Evolutionary conservation across 2,113 vertebrate genomes (phyloP), one percentile per base, ranked within the genome.

Genomic region (Pleuronectes platessa): DNA sequence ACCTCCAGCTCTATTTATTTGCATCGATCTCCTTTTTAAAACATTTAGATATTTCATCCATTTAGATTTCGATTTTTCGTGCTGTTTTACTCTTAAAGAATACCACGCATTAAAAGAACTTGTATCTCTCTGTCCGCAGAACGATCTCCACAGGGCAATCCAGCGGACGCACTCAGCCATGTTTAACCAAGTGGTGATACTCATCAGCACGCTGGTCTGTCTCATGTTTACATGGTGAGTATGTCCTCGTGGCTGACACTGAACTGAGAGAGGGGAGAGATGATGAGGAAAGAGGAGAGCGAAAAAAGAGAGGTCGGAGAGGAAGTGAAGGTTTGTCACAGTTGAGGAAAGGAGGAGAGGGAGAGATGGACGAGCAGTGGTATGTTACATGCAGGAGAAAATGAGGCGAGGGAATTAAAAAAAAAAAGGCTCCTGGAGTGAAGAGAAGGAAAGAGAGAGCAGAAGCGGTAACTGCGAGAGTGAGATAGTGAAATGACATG

Each of bases 161-260:
- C 95, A 96, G 93, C 88, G 95, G 55, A 95, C 95, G 0, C 95
- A 95, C 81, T 96, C 95, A 1, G 95, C 95, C 87, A 96, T 96
- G 95, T 96, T 95, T 81, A 96, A 96, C 90, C 95, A 96, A 89
- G 95, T 96, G 82, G 94, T 96, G 86, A 96, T 96, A 78, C 94
- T 95, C 75, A 95, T 95, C 90, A 95, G 94, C 87, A 95, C 95
- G 3, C 90, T 96, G 65, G 92, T 95, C 74, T 95, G 95, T 81
- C 95, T 96, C 83, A 95, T 95, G 94, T 95, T 96, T 84, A 96
- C 95, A 56, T 95, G 94, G 95, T 95, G 81, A 77, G 95, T 93
- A 82, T 93, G 81, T 53, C 55, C 47, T 64, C n/a, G 23, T 53
- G 54, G 37, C 37, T 73, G 47, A 54, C 21, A 65, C 67, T 70